Evolutionary conservation across 2,888 invertebrate species (phyloP), one percentile per base, ranked within the genome.

Genomic region (Choristoneura rosaceana): DNA sequence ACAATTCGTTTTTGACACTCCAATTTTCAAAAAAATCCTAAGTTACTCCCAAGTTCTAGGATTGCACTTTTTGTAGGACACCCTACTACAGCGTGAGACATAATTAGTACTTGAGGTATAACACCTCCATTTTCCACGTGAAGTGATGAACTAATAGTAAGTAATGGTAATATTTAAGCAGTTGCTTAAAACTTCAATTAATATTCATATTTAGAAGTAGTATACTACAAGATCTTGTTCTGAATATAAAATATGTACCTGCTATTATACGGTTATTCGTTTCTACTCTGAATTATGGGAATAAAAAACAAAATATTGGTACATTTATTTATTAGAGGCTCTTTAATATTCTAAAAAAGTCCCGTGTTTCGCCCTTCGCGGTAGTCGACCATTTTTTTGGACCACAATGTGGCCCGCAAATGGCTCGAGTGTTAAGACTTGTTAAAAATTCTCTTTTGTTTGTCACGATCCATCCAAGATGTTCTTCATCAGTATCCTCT

Each of bases 361-460:
- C 90, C 76, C 88, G 81, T 0, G 85, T 87, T 80, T 88, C 87
- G 2, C 87, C 88, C 61, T 78, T 82, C 9, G 17, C 45, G 8
- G 62, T 74, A 45, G 55, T 25, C 17, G 2, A 59, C 12, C 25
- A 45, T 47, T 47, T 33, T 47, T 4, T 63, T 17, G 63, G 45
- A 7, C 25, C 25, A 47, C 43, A 43, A 25, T 45, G 10, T 33
- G 8, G n/a, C 14, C 12, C 25, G 25, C 25, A 25, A 25, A 2
- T 55, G 47, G 47, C 4, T 2, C 4, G 3, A 12, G 25, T 3
- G 25, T 12, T 17, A 9, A 1, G 52, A 45, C 45, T 45, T 12
- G 17, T 25, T 55, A 55, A 55, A 10, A 25, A 2, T 55, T 4
- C 1, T 55, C 52, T 15, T 8, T 25, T 55, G 25, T 55, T 55